Evolutionary conservation across 2,113 vertebrate genomes (phyloP).

Genomic region (Athene cunicularia): DNA sequence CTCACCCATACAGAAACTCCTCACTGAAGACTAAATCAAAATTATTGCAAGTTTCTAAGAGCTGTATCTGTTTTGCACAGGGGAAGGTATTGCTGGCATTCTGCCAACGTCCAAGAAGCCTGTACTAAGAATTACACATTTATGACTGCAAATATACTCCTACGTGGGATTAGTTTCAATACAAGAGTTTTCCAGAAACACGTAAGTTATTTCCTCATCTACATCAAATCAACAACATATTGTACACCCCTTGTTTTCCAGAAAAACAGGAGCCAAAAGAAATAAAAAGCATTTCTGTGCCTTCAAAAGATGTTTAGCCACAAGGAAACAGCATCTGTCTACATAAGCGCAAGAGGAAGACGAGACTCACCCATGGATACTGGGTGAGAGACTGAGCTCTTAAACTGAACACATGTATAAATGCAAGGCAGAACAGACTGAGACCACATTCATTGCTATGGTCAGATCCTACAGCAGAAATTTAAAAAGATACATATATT

Average conservation of each 20-base stretch:
- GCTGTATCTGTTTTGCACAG: neutral
- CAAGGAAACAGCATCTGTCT: neutral
- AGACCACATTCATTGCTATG: neutral
- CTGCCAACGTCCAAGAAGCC: neutral
- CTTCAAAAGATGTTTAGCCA: neutral
- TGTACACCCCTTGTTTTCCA: neutral
- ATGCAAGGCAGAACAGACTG: rapidly evolving
- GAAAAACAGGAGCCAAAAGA: neutral
- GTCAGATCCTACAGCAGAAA: neutral
- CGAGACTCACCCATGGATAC: neutral
- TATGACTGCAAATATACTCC: neutral
- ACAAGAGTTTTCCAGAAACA: neutral
- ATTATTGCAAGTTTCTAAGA: neutral
- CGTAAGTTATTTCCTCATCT: neutral
- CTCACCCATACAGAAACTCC: neutral
- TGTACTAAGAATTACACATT: neutral
- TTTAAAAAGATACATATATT: too few species aligned
- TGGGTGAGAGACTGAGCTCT: neutral
- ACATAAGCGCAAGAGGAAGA: rapidly evolving
- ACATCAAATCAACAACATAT: neutral
- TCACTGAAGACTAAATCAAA: neutral
- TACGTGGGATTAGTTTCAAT: neutral
- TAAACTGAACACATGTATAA: neutral
- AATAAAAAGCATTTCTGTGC: neutral
- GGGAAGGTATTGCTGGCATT: neutral